Evolutionary conservation across 2,888 invertebrate species (phyloP).

Genomic region (Sympetrum striolatum): DNA sequence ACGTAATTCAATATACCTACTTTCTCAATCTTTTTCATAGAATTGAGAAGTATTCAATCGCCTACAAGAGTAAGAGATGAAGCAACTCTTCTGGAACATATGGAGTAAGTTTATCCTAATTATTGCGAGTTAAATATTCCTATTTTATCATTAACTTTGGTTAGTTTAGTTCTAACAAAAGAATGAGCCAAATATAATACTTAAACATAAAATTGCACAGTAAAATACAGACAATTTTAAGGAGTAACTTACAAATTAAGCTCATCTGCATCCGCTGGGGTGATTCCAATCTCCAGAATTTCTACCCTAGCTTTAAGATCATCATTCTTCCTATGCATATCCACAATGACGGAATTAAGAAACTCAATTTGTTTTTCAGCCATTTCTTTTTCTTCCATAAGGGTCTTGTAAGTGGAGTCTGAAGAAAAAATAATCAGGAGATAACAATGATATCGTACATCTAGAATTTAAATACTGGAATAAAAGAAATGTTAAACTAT

Average conservation of each 20-base stretch:
- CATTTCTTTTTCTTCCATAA: constrained; percentile 69
- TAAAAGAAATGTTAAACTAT: too few relatives aligned
- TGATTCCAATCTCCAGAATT: constrained; percentile 74
- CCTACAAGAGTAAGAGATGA: too few relatives aligned
- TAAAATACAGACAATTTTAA: background rate
- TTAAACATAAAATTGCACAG: too few relatives aligned
- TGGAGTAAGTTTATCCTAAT: constrained; percentile 56
- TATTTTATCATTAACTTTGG: background rate
- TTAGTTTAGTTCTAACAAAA: too few relatives aligned
- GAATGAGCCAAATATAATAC: too few relatives aligned
- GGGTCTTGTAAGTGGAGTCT: constrained; percentile 52
- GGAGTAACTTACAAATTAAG: constrained; percentile 59
- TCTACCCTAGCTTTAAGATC: constrained; percentile 80
- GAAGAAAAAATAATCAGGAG: constrained; percentile 7
- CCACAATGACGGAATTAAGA: constrained; percentile 95
- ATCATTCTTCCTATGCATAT: constrained; percentile 93
- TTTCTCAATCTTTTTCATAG: too few relatives aligned
- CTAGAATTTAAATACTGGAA: too few relatives aligned
- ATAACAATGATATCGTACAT: too few relatives aligned
- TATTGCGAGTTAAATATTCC: background rate
- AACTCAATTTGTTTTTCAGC: constrained; percentile 83
- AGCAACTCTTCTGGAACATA: constrained; percentile 54
- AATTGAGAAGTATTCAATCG: too few relatives aligned
- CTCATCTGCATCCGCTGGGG: constrained; percentile 60
- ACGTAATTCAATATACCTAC: too few relatives aligned